These are phyloP conservation scores for Morone saxatilis DNA, from an alignment of 2,113 vertebrate genomes.

Conservation along the genomic window DNA sequence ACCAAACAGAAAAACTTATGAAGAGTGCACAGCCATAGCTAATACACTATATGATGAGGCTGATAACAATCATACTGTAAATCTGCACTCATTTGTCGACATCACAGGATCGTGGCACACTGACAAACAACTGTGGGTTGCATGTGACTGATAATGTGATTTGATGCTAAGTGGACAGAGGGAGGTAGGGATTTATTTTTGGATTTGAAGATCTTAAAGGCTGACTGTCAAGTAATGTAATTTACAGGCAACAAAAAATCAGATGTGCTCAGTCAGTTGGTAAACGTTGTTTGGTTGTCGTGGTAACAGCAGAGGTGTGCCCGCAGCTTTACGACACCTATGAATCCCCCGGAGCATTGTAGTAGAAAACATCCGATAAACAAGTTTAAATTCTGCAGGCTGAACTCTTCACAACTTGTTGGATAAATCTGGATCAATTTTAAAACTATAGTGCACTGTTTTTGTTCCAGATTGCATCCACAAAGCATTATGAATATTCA, in stretches of 20 bases:
- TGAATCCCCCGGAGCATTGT: neutral
- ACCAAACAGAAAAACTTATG: neutral
- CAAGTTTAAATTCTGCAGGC: neutral
- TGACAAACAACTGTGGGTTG: neutral
- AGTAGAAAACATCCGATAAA: neutral
- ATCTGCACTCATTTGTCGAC: neutral
- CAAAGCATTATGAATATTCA: neutral
- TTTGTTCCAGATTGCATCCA: neutral
- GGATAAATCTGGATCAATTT: neutral
- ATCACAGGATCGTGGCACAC: neutral
- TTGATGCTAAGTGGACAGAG: neutral
- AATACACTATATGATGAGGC: too few relatives aligned
- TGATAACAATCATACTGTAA: too few relatives aligned
- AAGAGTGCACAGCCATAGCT: neutral
- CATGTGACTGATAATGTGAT: conserved; percentile 26
- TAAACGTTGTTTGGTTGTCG: neutral
- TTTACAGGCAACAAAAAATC: conserved; percentile 1
- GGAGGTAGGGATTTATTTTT: neutral
- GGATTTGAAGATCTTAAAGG: neutral
- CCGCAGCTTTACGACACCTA: neutral
- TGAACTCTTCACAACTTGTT: neutral
- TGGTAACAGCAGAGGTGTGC: neutral
- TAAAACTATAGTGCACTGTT: neutral
- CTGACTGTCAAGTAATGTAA: neutral
- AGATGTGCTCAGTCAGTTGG: conserved; percentile 8